These are phyloP conservation scores for Pterocles gutturalis DNA, from an alignment of 2,113 vertebrate genomes.

Conservation along the genomic window DNA sequence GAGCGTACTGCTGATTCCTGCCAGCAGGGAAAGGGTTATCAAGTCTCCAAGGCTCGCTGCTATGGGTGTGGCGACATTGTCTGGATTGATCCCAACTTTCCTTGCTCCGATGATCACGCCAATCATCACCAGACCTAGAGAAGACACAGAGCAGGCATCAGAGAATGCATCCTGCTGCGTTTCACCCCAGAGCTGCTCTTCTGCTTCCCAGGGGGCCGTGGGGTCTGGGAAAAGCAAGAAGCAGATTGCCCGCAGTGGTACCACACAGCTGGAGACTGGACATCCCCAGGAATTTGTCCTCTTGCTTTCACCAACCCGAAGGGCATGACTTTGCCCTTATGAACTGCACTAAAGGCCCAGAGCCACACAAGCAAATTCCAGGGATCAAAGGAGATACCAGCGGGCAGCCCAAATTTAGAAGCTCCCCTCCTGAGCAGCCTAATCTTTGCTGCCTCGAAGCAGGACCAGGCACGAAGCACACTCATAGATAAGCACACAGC, in stretches of 20 bases:
- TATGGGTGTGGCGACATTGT: slow-evolving; percentile 96
- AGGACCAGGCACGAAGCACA: neutral
- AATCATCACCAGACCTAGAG: slow-evolving; percentile 91
- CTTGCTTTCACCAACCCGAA: neutral
- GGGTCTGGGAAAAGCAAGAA: neutral
- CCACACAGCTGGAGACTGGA: neutral
- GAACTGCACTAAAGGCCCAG: neutral
- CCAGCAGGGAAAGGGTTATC: slow-evolving; percentile 92
- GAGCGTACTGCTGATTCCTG: slow-evolving; percentile 87
- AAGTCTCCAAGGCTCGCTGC: slow-evolving; percentile 97
- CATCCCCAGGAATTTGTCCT: neutral
- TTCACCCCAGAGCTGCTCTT: neutral
- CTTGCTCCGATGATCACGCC: slow-evolving; percentile 90
- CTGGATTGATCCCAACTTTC: slow-evolving; percentile 93
- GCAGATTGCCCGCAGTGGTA: neutral
- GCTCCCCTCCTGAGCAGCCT: slow-evolving; percentile 28
- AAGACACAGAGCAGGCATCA: slow-evolving; percentile 28
- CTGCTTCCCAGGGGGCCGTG: fast-evolving
- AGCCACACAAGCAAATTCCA: slow-evolving; percentile 44
- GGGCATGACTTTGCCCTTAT: slow-evolving; percentile 14
- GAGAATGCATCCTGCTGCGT: neutral
- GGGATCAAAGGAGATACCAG: slow-evolving; percentile 47
- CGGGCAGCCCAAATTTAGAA: slow-evolving; percentile 14
- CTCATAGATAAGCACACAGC: slow-evolving; percentile 43
- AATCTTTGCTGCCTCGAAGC: slow-evolving; percentile 58